These are phyloP conservation scores for Strigops habroptila DNA, from an alignment of 2,113 vertebrate species.

Conservation along the genomic window DNA sequence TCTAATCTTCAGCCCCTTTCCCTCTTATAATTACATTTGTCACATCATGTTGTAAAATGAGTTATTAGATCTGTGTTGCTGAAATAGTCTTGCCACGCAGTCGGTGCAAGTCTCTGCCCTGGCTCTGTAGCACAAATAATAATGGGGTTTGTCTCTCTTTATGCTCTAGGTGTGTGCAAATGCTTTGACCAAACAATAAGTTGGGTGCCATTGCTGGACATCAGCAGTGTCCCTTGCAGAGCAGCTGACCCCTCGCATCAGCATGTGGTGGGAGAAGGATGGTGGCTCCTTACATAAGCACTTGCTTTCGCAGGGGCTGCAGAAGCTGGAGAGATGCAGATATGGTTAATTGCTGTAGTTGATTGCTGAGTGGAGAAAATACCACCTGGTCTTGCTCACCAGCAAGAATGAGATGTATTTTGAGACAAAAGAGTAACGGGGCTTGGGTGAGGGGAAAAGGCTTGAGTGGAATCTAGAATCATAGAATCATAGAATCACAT, in stretches of 20 bases:
- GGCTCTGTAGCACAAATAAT: background rate
- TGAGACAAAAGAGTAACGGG: background rate
- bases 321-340: background rate
- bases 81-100: background rate
- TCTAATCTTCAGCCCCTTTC: background rate
- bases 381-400: background rate
- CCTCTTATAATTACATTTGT: constrained; percentile 7
- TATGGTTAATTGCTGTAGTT: background rate
- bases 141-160: background rate
- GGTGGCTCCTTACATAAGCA: background rate
- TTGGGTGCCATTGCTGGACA: background rate
- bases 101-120: background rate
- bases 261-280: background rate
- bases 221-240: background rate
- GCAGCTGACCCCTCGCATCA: background rate
- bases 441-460: background rate
- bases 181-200: background rate
- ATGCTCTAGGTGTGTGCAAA: background rate
- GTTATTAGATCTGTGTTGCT: constrained; percentile 3
- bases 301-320: background rate
- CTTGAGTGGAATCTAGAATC: background rate
- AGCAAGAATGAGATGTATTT: background rate
- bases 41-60: background rate
- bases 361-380: background rate
- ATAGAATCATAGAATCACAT: background rate